phyloP scores from a whole-genome alignment of 2,113 vertebrate genomes.

The Lamprotornis superbus region DNA sequence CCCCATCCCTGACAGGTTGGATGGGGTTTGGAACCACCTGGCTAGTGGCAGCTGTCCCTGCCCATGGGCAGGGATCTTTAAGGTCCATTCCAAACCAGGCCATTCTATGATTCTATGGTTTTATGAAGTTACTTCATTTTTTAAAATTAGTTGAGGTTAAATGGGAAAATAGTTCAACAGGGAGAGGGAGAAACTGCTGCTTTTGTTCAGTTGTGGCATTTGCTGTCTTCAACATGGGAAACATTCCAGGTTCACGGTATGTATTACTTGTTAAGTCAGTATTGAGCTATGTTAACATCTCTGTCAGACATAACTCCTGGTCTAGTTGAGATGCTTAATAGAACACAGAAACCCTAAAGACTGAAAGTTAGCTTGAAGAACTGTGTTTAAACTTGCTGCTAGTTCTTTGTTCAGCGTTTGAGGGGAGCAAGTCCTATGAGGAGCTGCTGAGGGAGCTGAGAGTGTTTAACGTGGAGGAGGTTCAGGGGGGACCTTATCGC shows the following conservation, averaged over 20 bases:
- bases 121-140: background rate
- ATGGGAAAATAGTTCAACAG: background rate
- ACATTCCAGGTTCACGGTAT: rapidly evolving
- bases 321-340: background rate
- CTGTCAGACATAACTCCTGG: rapidly evolving
- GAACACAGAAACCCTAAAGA: background rate
- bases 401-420: background rate
- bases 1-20: too few relatives aligned
- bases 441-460: background rate
- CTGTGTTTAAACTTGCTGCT: background rate
- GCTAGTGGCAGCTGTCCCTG: background rate
- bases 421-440: background rate
- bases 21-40: background rate
- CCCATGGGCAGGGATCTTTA: background rate
- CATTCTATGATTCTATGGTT: background rate
- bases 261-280: background rate
- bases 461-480: background rate
- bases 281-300: background rate
- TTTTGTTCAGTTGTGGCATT: background rate
- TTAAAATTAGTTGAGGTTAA: background rate
- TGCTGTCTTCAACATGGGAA: background rate
- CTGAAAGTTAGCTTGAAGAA: background rate
- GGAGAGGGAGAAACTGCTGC: background rate
- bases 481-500: background rate
- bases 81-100: background rate